Base-by-base conservation (phyloP, 2,888 invertebrate species). In the Stenoptilia bipunctidactyla region DNA sequence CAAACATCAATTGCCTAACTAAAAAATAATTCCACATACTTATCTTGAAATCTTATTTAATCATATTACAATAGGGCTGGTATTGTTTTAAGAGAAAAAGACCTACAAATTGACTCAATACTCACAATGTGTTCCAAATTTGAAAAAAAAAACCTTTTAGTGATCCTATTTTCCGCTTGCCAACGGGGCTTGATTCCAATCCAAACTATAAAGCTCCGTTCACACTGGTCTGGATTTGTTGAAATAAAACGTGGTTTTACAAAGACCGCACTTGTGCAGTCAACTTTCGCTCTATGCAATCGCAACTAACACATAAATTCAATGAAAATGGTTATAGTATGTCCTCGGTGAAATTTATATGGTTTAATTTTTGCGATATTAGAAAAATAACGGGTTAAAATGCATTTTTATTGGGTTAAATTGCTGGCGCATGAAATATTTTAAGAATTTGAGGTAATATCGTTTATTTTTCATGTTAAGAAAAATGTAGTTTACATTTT, bases 191-290 rank as follows among this genome's bases (percentile, higher is more conserved):
- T 12, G 6, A 30, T 30, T n/a, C 4, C 2, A n/a, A 30, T 10
- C 6, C 4, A 12, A 30, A 4, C 6, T 30, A 8, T 10, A 30
- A 30, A 30, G 30, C 6, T 10, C 30, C n/a, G n/a, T 30, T 2
- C 30, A 8, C 30, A 30, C 30, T 20, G 30, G 9, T 30, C n/a
- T n/a, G 30, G 40, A 20, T 42, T 44, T 48, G 52, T 41, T 46
- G 45, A 45, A 49, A 56, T 56, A 49, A 55, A 57, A 54, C 56
- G 53, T 49, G 47, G 58, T 51, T 49, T 53, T 56, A 46, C 51
- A 43, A 54, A 49, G 51, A 56, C 54, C 55, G 46, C 56, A 51
- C 53, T 55, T 54, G 58, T 53, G 48, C 52, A 60, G 53, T 60
- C 61, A 58, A 55, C 59, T 50, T 54, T 56, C 4, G 30, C 12